Conservation (phyloP, 2,888 invertebrate species). For the Epiblema foenella region DNA sequence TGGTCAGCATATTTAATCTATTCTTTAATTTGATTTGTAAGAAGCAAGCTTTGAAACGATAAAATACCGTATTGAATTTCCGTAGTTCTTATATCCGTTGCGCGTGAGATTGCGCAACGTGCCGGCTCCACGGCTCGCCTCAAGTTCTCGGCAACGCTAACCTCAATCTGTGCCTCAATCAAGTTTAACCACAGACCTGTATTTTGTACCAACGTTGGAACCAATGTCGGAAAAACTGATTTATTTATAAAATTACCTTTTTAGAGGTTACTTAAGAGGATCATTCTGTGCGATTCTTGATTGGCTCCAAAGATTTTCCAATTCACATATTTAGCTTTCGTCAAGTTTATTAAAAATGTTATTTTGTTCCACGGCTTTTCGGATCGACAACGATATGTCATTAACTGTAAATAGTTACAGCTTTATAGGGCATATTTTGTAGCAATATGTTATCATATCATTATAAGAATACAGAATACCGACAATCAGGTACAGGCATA, state of each 20-base stretch:
- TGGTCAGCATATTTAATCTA: background rate
- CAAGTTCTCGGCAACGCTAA: constrained; percentile 80
- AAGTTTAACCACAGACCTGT: constrained; percentile 55
- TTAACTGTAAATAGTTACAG: too few relatives aligned
- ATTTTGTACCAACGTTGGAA: constrained; percentile 40
- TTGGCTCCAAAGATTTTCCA: background rate
- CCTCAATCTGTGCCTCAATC: constrained; percentile 75
- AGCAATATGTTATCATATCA: too few relatives aligned
- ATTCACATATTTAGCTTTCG: too few relatives aligned
- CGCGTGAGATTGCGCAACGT: constrained; percentile 69
- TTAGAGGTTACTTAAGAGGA: constrained; percentile 8
- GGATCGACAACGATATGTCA: too few relatives aligned
- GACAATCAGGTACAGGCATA: too few relatives aligned
- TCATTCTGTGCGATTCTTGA: background rate
- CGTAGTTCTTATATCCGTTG: constrained; percentile 44
- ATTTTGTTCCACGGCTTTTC: too few relatives aligned
- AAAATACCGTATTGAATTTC: constrained; percentile 38
- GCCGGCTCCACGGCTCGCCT: constrained; percentile 56
- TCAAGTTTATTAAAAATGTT: too few relatives aligned
- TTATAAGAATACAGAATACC: too few relatives aligned
- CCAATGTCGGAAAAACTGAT: constrained; percentile 21
- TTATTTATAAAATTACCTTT: constrained; percentile 23
- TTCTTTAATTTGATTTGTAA: background rate
- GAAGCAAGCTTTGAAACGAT: background rate
- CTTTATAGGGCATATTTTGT: too few relatives aligned